Conservation (phyloP, 2,888 invertebrate genomes). For the Ophion ventricosus region DNA sequence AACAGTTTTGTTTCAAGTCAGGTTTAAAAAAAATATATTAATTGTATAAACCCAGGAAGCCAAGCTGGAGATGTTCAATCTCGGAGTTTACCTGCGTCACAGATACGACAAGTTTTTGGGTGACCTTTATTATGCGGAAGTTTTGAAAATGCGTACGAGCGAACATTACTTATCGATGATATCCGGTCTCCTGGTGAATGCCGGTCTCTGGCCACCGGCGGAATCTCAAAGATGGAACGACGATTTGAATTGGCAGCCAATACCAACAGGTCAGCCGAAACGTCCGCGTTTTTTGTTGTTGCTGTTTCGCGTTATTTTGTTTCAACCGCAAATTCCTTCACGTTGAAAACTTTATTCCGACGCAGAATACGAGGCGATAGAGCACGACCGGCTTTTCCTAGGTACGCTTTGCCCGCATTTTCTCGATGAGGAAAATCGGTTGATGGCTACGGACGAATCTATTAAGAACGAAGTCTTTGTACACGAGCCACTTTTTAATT, state of each 20-base stretch:
- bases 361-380: slow-evolving; percentile 59
- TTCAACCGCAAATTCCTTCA: not conserved
- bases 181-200: slow-evolving; percentile 88
- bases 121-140: slow-evolving; percentile 82
- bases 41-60: slow-evolving; percentile 82
- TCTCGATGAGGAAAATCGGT: slow-evolving; percentile 61
- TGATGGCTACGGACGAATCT: slow-evolving; percentile 41
- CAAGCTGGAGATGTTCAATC: slow-evolving; percentile 84
- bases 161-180: slow-evolving; percentile 90
- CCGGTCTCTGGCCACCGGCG: slow-evolving; percentile 88
- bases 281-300: slow-evolving; percentile 69
- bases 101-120: slow-evolving; percentile 84
- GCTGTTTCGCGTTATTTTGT: not conserved
- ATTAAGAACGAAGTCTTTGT: slow-evolving; percentile 49
- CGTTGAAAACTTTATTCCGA: slow-evolving; percentile 10
- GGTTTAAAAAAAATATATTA: not conserved
- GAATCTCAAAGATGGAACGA: slow-evolving; percentile 85
- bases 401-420: slow-evolving; percentile 73
- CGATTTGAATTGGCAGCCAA: slow-evolving; percentile 88
- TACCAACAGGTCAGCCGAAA: slow-evolving; percentile 83
- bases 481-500: slow-evolving; percentile 59
- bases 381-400: slow-evolving; percentile 66
- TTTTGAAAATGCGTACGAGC: slow-evolving; percentile 85
- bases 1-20: not conserved
- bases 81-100: slow-evolving; percentile 84